phyloP scores from a whole-genome alignment of 1,140 invertebrate species.

The Paralvinella palmiformis region DNA sequence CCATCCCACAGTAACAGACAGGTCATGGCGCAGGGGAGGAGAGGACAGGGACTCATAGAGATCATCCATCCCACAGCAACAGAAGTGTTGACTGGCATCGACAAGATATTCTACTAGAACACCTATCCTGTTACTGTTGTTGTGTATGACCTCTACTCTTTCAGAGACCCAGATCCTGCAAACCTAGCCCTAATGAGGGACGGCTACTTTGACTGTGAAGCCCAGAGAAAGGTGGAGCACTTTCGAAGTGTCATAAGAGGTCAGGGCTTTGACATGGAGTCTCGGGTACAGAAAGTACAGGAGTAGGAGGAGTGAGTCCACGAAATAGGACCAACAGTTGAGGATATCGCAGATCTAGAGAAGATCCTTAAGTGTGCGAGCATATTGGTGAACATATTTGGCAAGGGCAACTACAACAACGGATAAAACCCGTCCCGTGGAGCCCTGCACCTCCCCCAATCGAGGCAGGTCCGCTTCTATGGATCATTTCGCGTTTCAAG shows the following conservation, averaged over 20 bases:
- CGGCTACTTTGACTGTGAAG: slow-evolving; percentile 10
- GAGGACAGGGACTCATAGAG: too few species aligned
- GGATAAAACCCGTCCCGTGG: not conserved
- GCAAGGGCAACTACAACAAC: not conserved
- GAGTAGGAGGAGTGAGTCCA: not conserved
- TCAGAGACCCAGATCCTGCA: not conserved
- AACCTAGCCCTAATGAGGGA: slow-evolving; percentile 8
- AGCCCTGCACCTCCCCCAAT: too few species aligned
- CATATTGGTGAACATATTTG: slow-evolving; percentile 1
- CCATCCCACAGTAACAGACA: too few species aligned
- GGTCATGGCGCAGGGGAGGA: too few species aligned
- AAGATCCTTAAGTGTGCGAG: not conserved
- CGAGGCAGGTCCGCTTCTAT: too few species aligned
- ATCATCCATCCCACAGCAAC: too few species aligned
- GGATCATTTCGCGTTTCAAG: too few species aligned
- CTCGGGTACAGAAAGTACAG: not conserved
- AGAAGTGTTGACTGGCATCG: too few species aligned
- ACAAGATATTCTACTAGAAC: too few species aligned
- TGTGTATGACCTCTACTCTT: slow-evolving; percentile 1
- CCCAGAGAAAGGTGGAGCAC: slow-evolving; percentile 5
- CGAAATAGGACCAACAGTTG: not conserved
- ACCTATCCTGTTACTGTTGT: not conserved
- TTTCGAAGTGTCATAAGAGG: not conserved
- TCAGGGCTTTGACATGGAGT: too few species aligned
- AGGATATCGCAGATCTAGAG: not conserved